Base-by-base conservation (phyloP, 2,888 invertebrate species). In the Drosophila mulleri region DNA sequence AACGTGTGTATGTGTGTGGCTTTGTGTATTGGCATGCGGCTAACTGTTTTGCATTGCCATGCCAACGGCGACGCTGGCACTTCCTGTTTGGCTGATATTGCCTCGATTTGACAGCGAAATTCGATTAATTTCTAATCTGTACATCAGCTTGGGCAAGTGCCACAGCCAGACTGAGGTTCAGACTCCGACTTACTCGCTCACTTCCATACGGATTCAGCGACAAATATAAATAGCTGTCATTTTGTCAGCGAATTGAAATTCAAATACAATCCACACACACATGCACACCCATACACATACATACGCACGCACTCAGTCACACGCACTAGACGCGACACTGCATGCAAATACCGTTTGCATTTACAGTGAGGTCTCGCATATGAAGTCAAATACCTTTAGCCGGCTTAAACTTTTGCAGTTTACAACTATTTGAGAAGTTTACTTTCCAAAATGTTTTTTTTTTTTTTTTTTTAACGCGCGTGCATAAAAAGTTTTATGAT, bases 91-190 rank as follows among this genome's bases (percentile, higher is more conserved):
- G 72, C 68, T 66, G 70, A 68, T 62, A 71, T 75, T 80, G 83
- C 74, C 80, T 80, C 82, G 88, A 82, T 85, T 88, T 80, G 86
- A 86, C 86, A 86, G 86, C 77, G 77, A 86, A 86, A 86, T 86
- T 86, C 86, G 86, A 86, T 88, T 86, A 88, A 86, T 88, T 86
- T 82, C 88, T 86, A 86, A 86, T 86, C 86, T 82, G 83, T 74
- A 80, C 75, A 88, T 86, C 86, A 78, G 76, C 75, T 61, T 77
- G 86, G 80, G 80, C 86, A 88, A 88, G 82, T 75, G 81, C 75
- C 70, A 62, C 47, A 50, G 32, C 26, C 67, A 72, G 62, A 56
- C 54, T 26, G 52, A 74, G 70, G 56, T 37, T 39, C 41, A n/a
- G 70, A 58, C 42, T 39, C 41, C 16, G 67, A 67, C 62, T 45